A percentile compares a stretch with the other conserved stretches of the same genome.
These are phyloP conservation scores for Lasius platythorax DNA, from an alignment of 2,888 invertebrate species.

Conservation along the genomic window DNA sequence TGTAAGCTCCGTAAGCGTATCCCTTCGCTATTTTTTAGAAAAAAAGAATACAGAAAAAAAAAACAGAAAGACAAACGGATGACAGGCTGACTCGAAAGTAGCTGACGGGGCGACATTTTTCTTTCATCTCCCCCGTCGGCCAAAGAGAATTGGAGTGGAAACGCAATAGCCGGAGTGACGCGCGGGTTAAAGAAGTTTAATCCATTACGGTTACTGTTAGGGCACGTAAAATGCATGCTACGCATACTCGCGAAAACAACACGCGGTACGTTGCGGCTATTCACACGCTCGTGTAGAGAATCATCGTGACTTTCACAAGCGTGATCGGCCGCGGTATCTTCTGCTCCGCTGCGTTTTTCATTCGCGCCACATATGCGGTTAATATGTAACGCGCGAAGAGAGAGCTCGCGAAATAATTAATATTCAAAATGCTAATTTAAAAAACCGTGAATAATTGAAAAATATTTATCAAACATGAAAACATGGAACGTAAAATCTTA, in stretches of 20 bases:
- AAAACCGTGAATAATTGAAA: not conserved
- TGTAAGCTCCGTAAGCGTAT: not conserved
- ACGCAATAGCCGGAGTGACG: conserved; percentile 14
- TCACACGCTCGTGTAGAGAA: conserved; percentile 12
- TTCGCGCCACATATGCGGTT: not conserved
- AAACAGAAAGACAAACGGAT: conserved; percentile 28
- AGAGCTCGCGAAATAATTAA: not conserved
- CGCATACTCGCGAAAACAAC: not conserved
- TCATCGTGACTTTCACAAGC: conserved; percentile 29
- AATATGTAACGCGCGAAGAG: not conserved
- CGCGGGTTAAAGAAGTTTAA: conserved; percentile 65
- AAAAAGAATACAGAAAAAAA: conserved; percentile 12
- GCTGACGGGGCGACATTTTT: conserved; percentile 34
- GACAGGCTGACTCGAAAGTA: conserved; percentile 26
- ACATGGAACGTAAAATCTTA: not conserved
- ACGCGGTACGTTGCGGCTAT: not conserved
- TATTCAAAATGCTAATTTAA: conserved; percentile 6
- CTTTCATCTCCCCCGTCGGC: conserved; percentile 19
- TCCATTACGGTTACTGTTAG: conserved; percentile 64
- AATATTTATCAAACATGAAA: not conserved
- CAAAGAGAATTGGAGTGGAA: conserved; percentile 53
- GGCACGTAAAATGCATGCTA: conserved; percentile 22
- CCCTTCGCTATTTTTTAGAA: conserved; percentile 1
- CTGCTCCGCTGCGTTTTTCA: not conserved
- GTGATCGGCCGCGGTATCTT: not conserved